Percentiles rank a stretch among this genome's conserved stretches.
phyloP scores from a whole-genome alignment of 2,888 invertebrate genomes.

The Mythimna impura region DNA sequence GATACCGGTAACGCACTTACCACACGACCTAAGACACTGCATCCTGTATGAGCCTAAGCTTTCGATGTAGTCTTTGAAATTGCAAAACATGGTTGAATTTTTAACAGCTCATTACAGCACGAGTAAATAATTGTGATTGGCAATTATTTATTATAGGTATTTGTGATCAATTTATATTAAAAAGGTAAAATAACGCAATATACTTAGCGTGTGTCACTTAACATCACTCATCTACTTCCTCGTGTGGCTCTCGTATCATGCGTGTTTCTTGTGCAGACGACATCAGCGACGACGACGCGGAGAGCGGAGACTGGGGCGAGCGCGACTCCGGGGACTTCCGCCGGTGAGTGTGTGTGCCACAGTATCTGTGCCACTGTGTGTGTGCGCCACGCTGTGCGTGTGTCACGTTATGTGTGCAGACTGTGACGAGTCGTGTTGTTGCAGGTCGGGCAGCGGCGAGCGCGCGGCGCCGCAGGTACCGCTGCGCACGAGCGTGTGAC shows the following conservation, averaged over 20 bases:
- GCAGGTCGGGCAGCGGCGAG: slow-evolving; percentile 52
- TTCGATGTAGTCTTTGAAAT: neutral
- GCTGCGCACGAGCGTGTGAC: slow-evolving; percentile 55
- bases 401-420: neutral
- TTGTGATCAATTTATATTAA: no score
- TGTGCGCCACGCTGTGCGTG: no score
- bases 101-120: neutral
- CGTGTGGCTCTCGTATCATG: neutral
- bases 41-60: no score
- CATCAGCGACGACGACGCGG: slow-evolving; percentile 74
- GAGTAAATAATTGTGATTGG: no score
- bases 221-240: neutral
- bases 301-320: slow-evolving; percentile 71
- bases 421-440: slow-evolving; percentile 1
- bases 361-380: neutral
- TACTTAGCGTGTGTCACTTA: neutral
- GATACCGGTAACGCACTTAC: slow-evolving; percentile 49
- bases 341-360: slow-evolving; percentile 27
- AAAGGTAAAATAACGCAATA: no score
- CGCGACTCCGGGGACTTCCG: slow-evolving; percentile 53
- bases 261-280: slow-evolving; percentile 67
- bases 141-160: no score
- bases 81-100: neutral
- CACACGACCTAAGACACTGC: no score
- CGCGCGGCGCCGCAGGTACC: slow-evolving; percentile 66